phyloP scores from a whole-genome alignment of 1,140 invertebrate genomes.

The Episyrphus balteatus region DNA sequence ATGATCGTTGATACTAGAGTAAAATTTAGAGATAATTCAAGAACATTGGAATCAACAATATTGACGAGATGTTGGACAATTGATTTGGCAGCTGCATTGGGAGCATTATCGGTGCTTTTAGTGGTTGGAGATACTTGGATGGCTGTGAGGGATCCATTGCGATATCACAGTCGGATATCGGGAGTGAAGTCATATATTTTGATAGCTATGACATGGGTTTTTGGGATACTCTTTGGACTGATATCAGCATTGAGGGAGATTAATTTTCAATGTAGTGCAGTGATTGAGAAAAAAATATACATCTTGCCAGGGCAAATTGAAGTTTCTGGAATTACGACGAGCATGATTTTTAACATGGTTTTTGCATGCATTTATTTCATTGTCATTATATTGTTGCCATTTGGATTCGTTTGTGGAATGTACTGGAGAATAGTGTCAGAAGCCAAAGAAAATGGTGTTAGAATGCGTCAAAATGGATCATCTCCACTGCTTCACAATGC shows the following conservation, averaged over 20 bases:
- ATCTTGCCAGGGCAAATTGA: slow-evolving; percentile 5
- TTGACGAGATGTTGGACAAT: not conserved
- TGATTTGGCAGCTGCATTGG: slow-evolving; percentile 1
- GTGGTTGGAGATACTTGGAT: slow-evolving; percentile 73
- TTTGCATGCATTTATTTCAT: slow-evolving; percentile 35
- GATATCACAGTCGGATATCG: slow-evolving; percentile 62
- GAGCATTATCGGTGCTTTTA: slow-evolving; percentile 55
- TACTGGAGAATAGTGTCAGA: slow-evolving; percentile 55
- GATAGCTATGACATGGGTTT: slow-evolving; percentile 50
- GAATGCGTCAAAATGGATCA: slow-evolving; percentile 48
- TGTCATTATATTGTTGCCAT: slow-evolving; percentile 47
- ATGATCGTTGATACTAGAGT: too few relatives aligned
- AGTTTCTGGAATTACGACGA: too few relatives aligned
- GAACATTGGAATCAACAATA: too few relatives aligned
- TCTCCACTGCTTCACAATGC: slow-evolving; percentile 32
- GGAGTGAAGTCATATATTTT: slow-evolving; percentile 52
- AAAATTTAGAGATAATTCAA: too few relatives aligned
- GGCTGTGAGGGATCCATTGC: slow-evolving; percentile 67
- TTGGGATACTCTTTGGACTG: slow-evolving; percentile 42
- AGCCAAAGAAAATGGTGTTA: slow-evolving; percentile 50
- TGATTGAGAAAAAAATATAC: not conserved
- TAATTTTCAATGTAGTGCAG: not conserved
- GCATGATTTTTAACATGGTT: slow-evolving; percentile 9
- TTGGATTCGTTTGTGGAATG: slow-evolving; percentile 49
- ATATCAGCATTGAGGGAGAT: slow-evolving; percentile 19